phyloP scores from a whole-genome alignment of 2,797 vertebrate genomes.

The Sarcophilus harrisii region DNA sequence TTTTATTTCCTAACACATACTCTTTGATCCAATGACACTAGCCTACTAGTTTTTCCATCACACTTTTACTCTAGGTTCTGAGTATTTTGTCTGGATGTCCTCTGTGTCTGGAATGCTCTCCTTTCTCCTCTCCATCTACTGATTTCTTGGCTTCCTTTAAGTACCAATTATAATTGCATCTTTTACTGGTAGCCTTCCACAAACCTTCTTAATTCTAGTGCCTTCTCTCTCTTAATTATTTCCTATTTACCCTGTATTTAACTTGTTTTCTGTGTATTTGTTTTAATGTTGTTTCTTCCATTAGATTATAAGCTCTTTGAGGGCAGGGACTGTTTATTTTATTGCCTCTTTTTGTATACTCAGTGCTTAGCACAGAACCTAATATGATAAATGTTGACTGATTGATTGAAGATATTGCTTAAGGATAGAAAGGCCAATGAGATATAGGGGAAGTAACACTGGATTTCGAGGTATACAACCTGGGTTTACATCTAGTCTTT shows the following conservation, averaged over 20 bases:
- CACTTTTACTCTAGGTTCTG: background rate
- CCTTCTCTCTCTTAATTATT: background rate
- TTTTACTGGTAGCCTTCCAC: background rate
- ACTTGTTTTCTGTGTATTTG: no score
- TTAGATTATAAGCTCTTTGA: background rate
- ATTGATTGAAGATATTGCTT: background rate
- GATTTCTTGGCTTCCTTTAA: background rate
- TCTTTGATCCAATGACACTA: background rate
- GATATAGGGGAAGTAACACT: background rate
- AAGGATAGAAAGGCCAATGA: background rate
- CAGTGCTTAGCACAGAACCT: background rate
- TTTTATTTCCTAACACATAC: background rate
- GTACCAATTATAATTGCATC: background rate
- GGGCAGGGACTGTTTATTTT: no score
- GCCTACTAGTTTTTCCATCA: background rate
- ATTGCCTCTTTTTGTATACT: background rate
- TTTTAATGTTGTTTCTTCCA: background rate
- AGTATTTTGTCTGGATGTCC: background rate
- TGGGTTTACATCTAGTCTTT: background rate
- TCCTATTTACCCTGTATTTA: background rate
- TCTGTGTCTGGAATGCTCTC: background rate
- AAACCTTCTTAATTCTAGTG: background rate
- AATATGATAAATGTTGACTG: background rate
- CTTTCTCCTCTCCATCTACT: background rate
- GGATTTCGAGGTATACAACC: background rate